phyloP scores from a whole-genome alignment of 2,888 invertebrate genomes.

The Brachylomia viminalis region DNA sequence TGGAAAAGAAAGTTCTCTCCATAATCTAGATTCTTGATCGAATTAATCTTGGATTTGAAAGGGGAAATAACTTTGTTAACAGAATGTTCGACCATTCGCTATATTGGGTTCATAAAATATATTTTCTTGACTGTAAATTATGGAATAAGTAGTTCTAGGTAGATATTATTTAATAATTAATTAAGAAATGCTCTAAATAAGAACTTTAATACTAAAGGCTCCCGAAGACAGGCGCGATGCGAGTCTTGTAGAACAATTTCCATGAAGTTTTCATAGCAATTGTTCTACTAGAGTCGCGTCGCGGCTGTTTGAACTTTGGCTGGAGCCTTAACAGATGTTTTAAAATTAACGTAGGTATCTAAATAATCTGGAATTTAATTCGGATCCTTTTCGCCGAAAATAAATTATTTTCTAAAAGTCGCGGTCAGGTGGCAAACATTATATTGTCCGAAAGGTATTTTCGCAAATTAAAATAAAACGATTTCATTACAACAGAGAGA shows the following conservation, averaged over 20 bases:
- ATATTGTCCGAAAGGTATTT: slow-evolving; percentile 20
- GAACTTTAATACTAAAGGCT: background rate
- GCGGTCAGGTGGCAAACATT: background rate
- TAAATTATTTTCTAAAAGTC: background rate
- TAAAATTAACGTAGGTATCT: background rate
- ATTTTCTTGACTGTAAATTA: background rate
- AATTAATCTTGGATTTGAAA: slow-evolving; percentile 48
- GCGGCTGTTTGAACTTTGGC: too few relatives aligned
- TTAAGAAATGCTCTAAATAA: background rate
- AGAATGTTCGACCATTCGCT: slow-evolving; percentile 41
- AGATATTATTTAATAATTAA: background rate
- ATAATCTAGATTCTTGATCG: slow-evolving; percentile 47
- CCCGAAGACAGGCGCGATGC: too few relatives aligned
- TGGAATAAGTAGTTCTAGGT: background rate
- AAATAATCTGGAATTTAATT: background rate
- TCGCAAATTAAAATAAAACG: slow-evolving; percentile 46
- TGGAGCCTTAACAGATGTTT: background rate
- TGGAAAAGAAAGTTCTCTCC: slow-evolving; percentile 30
- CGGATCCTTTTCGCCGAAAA: background rate
- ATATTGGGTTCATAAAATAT: slow-evolving; percentile 8
- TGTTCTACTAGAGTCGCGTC: too few relatives aligned
- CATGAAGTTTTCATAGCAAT: too few relatives aligned
- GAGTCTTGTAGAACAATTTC: too few relatives aligned
- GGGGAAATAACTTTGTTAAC: slow-evolving; percentile 51
- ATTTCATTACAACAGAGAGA: slow-evolving; percentile 47